phyloP scores from a whole-genome alignment of 30 jellyfish, hydroid and myxozoan genomes.

The Thelohanellus kitauei region DNA sequence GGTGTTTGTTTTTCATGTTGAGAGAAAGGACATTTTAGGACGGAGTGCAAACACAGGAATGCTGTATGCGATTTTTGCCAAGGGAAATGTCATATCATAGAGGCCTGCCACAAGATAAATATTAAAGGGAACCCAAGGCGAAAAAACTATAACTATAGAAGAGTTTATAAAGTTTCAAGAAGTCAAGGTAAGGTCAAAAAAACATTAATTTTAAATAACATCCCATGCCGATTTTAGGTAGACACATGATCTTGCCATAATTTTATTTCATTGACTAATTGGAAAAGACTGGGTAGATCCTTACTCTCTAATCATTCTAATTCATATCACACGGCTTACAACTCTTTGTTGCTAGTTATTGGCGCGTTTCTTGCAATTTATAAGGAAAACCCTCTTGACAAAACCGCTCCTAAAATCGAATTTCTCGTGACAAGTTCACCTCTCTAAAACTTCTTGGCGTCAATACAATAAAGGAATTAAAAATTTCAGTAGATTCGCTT shows the following conservation, averaged over 20 bases:
- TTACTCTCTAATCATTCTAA: too few relatives aligned
- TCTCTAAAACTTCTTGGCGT: constrained; percentile 7
- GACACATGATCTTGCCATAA: constrained; percentile 7
- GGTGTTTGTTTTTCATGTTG: too few relatives aligned
- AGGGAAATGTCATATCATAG: constrained; percentile 2
- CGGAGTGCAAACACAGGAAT: not conserved
- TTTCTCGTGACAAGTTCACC: constrained; percentile 2
- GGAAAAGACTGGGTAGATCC: constrained; percentile 7
- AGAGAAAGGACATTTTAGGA: too few relatives aligned
- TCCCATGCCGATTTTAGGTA: constrained; percentile 1
- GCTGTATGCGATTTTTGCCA: constrained; percentile 3
- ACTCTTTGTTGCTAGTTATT: too few relatives aligned
- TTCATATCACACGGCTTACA: too few relatives aligned
- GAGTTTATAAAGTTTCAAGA: too few relatives aligned
- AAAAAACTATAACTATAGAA: too few relatives aligned
- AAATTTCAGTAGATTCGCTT: constrained; percentile 9
- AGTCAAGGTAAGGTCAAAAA: too few relatives aligned
- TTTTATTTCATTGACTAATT: not conserved
- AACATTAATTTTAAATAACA: too few relatives aligned
- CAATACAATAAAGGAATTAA: constrained; percentile 1
- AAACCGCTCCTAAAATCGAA: not conserved
- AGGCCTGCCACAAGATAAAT: constrained; percentile 1
- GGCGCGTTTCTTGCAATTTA: constrained; percentile 2
- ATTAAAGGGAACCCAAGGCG: too few relatives aligned
- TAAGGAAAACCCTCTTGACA: not conserved